These are phyloP conservation scores for Apodemus agrarius DNA, from an alignment of 2,797 vertebrate species.

Conservation along the genomic window DNA sequence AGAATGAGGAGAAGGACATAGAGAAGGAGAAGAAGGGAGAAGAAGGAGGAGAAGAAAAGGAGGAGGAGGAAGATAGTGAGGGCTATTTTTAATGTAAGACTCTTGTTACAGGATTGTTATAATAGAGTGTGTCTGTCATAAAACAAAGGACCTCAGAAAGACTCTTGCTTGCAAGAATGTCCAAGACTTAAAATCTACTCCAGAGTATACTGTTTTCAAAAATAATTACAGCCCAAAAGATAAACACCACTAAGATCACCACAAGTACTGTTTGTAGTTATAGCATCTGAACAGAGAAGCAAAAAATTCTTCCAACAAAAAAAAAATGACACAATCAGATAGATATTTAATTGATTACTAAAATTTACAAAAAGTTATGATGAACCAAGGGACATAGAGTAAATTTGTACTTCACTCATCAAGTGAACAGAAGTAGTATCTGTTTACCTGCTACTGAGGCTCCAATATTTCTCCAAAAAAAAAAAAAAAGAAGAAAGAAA, in stretches of 20 bases:
- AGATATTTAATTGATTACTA: not conserved
- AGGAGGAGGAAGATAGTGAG: not conserved
- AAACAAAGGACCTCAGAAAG: not conserved
- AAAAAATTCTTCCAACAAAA: not conserved
- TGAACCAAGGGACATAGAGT: not conserved
- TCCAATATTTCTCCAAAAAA: not conserved
- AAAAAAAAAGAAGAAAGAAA: not conserved
- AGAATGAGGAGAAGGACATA: too few relatives aligned
- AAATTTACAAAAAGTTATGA: not conserved
- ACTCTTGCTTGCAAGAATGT: not conserved
- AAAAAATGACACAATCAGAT: not conserved
- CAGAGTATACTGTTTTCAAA: not conserved
- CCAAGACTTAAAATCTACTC: not conserved
- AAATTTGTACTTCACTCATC: not conserved
- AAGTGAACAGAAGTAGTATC: not conserved
- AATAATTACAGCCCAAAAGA: not conserved
- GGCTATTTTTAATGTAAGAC: not conserved
- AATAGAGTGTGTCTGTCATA: not conserved
- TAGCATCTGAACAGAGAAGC: not conserved
- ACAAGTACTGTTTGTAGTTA: not conserved
- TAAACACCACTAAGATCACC: not conserved
- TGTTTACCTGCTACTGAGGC: not conserved
- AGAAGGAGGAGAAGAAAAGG: too few relatives aligned
- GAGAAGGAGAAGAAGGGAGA: too few relatives aligned
- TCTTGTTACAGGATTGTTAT: not conserved